phyloP scores from a whole-genome alignment of 2,888 invertebrate genomes.

The Caenorhabditis sp. region DNA sequence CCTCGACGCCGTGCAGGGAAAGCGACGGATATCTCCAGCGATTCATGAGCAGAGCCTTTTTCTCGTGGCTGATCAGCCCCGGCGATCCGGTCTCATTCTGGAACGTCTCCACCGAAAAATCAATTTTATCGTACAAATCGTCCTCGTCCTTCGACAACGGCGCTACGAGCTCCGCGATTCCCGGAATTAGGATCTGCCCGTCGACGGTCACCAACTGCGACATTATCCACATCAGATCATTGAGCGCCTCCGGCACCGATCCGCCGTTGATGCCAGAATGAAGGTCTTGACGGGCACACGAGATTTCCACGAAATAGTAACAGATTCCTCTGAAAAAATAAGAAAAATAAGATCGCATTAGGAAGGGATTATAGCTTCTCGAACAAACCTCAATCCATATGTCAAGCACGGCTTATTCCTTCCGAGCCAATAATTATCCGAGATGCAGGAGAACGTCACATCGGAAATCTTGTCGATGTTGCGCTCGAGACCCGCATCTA shows the following conservation, averaged over 20 bases:
- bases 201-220: conserved; percentile 88
- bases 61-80: conserved; percentile 84
- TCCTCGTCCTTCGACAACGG: conserved; percentile 81
- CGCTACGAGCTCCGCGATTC: conserved; percentile 88
- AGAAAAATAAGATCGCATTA: background rate
- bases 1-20: conserved; percentile 96
- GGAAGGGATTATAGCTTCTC: background rate
- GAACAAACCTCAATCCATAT: conserved; percentile 86
- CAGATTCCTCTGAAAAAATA: conserved; percentile 82
- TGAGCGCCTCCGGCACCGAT: conserved; percentile 91
- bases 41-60: conserved; percentile 89
- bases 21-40: conserved; percentile 93
- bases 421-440: conserved; percentile 98
- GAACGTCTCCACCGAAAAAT: conserved; percentile 87
- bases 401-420: conserved; percentile 96
- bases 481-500: conserved; percentile 87
- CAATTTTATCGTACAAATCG: conserved; percentile 87
- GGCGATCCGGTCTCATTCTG: conserved; percentile 84
- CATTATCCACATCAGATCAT: conserved; percentile 90
- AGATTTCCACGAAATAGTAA: conserved; percentile 90
- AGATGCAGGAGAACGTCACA: conserved; percentile 95
- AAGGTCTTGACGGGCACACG: conserved; percentile 88
- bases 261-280: conserved; percentile 98
- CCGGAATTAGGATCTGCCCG: conserved; percentile 85
- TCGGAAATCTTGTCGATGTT: conserved; percentile 79